phyloP scores from a whole-genome alignment of 2,888 invertebrate genomes.

The Lamproptera curius region DNA sequence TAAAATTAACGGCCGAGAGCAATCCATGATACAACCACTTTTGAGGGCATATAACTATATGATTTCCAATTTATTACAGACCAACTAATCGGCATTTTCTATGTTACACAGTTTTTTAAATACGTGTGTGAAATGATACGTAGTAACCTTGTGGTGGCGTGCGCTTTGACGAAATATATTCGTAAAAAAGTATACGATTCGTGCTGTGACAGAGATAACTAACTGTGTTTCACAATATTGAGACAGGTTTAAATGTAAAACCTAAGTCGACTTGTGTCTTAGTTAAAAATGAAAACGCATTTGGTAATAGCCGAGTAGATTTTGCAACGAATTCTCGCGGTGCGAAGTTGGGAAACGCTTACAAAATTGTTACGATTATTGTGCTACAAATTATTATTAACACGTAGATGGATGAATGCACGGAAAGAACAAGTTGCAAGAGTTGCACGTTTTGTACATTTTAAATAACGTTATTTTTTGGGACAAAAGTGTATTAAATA shows the following conservation, averaged over 20 bases:
- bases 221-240: conserved; percentile 3
- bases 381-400: conserved; percentile 8
- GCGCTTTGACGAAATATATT: background rate
- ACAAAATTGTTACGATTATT: conserved; percentile 6
- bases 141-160: too few relatives aligned
- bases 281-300: background rate
- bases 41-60: too few relatives aligned
- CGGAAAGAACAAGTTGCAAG: too few relatives aligned
- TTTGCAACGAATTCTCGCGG: conserved; percentile 4
- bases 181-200: background rate
- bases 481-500: too few relatives aligned
- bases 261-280: conserved; percentile 7
- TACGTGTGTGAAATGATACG: too few relatives aligned
- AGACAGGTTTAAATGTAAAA: background rate
- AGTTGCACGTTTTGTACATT: too few relatives aligned
- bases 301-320: conserved; percentile 5
- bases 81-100: too few relatives aligned
- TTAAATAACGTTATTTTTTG: too few relatives aligned
- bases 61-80: too few relatives aligned
- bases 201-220: background rate
- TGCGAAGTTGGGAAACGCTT: background rate
- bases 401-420: conserved; percentile 3
- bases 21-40: too few relatives aligned
- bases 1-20: too few relatives aligned
- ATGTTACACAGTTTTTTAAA: too few relatives aligned